Evolutionary conservation across 2,888 invertebrate species (phyloP).

Genomic region (Hydropsyche betteni): DNA sequence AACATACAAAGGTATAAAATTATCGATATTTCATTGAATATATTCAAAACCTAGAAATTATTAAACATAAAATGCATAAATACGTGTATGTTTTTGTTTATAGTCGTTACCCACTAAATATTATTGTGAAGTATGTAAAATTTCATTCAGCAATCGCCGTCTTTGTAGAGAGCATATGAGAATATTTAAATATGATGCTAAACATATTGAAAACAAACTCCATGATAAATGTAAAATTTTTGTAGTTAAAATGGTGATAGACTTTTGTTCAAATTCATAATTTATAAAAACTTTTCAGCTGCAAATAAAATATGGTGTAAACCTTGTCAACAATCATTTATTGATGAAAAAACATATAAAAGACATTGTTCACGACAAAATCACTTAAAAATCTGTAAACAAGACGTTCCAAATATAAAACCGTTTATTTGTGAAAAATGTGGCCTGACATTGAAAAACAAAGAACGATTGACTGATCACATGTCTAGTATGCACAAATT

Average conservation of each 20-base stretch:
- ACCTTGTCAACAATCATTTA: conserved; percentile 41
- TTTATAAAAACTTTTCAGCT: too few relatives aligned
- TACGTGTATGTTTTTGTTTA: not conserved
- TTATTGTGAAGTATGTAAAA: conserved; percentile 22
- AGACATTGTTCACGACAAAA: conserved; percentile 44
- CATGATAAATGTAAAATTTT: not conserved
- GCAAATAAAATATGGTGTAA: conserved; percentile 44
- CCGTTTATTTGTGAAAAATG: conserved; percentile 49
- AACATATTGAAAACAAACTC: not conserved
- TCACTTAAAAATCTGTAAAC: conserved; percentile 39
- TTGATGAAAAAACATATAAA: conserved; percentile 44
- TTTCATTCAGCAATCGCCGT: conserved; percentile 24
- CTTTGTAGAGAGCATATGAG: conserved; percentile 34
- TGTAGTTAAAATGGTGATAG: not conserved
- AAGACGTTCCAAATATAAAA: conserved; percentile 31
- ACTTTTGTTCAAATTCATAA: too few relatives aligned
- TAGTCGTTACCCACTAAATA: not conserved
- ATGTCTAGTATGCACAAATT: conserved; percentile 39
- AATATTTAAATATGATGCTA: conserved; percentile 27
- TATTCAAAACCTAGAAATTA: not conserved
- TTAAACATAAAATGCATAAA: not conserved
- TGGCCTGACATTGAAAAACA: conserved; percentile 41
- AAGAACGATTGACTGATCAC: conserved; percentile 43
- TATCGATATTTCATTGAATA: not conserved
- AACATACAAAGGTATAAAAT: conserved; percentile 39